Evolutionary conservation across 2,888 invertebrate species (phyloP), one percentile per base, ranked within the genome.

Genomic region (Meganola albula): DNA sequence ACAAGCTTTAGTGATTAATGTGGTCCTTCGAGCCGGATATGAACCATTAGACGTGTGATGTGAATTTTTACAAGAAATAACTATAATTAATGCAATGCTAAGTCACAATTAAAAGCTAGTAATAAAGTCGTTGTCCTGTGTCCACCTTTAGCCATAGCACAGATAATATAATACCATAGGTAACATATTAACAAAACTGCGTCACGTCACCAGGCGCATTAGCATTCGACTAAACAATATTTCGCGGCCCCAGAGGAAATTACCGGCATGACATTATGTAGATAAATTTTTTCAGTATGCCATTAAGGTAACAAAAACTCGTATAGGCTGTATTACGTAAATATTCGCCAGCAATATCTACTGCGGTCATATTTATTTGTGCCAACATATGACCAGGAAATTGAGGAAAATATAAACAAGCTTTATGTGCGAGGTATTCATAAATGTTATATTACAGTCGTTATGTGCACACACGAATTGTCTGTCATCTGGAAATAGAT

Each of bases 391-490:
- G 6, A 27, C 28, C 34, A 35, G 39, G 31, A 39, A 44, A 48
- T 40, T 35, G 10, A 31, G 16, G 29, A 28, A 38, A 40, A 44
- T 16, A 16, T 20, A 14, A 29, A 21, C 11, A 16, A 27, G 21
- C 30, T 16, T 14, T 10, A 31, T 34, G 32, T 36, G 31, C 31
- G 38, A 28, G 27, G 35, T 37, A 26, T 32, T 25, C 31, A 48
- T 50, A 44, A 52, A 53, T 33, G 33, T 44, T 29, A 42, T 35
- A 42, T 24, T 11, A 33, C 38, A 45, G 31, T 41, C 43, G 37
- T 44, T 48, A 47, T 53, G 51, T 37, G 43, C 44, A 41, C 40
- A 48, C 53, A 55, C 47, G 45, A 41, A 55, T 47, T 53, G 47
- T 33, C 43, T 43, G 37, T 38, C 41, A 40, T 33, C 37, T 32